A percentile compares a stretch with the other conserved stretches of the same genome.
phyloP scores from a whole-genome alignment of 2,888 invertebrate species.

The Microchrysa polita region DNA sequence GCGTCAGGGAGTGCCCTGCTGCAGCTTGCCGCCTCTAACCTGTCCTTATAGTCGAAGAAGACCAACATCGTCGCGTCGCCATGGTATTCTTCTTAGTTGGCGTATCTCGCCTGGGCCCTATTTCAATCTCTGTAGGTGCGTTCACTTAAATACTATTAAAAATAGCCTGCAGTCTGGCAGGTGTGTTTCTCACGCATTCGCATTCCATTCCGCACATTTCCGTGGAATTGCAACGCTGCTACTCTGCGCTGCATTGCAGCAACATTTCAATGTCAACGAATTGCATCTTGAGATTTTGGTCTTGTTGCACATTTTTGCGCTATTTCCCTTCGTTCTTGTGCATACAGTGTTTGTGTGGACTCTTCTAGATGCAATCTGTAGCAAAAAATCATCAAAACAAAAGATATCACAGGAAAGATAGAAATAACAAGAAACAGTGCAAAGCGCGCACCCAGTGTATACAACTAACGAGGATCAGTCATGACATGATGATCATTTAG shows the following conservation, averaged over 20 bases:
- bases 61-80: too few relatives aligned
- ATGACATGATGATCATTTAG: conserved; percentile 11
- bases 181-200: conserved; percentile 50
- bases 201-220: conserved; percentile 30
- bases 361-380: not conserved
- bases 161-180: conserved; percentile 47
- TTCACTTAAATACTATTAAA: not conserved
- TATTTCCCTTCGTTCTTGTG: not conserved
- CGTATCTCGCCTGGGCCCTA: not conserved
- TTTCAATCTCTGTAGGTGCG: not conserved
- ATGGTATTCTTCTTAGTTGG: too few relatives aligned
- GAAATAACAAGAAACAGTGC: not conserved
- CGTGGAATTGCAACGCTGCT: too few relatives aligned
- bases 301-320: conserved; percentile 17
- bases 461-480: conserved; percentile 9
- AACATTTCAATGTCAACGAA: conserved; percentile 32
- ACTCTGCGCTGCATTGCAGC: too few relatives aligned
- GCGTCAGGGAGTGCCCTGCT: not conserved
- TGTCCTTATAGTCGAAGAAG: conserved; percentile 3
- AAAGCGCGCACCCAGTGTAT: not conserved
- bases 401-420: too few relatives aligned
- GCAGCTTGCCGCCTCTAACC: not conserved
- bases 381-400: not conserved
- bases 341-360: not conserved
- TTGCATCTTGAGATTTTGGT: conserved; percentile 13